Evolutionary conservation across 2,888 invertebrate species (phyloP).

Genomic region (Cephus pygmeus): DNA sequence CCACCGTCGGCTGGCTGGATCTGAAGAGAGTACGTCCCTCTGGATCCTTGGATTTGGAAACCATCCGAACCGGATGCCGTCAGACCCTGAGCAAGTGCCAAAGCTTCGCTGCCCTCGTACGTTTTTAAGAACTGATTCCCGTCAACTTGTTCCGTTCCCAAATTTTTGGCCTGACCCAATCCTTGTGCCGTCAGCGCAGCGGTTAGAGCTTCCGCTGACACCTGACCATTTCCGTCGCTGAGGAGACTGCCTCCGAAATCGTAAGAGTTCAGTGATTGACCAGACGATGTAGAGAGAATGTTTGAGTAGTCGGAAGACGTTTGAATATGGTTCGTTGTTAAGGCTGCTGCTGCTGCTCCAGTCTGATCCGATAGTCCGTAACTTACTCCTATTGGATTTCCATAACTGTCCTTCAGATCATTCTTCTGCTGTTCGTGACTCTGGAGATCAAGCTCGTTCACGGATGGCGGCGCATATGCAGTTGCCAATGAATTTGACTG

Average conservation of each 20-base stretch:
- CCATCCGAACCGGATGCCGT: conserved; percentile 48
- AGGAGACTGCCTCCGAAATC: neutral
- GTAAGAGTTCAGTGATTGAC: neutral
- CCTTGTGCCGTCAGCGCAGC: conserved; percentile 50
- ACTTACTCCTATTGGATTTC: conserved; percentile 45
- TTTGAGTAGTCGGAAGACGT: conserved; percentile 17
- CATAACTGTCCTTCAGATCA: conserved; percentile 58
- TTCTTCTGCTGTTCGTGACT: conserved; percentile 43
- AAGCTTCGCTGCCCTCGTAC: conserved; percentile 51
- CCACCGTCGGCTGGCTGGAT: conserved; percentile 77
- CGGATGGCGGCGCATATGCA: conserved; percentile 22
- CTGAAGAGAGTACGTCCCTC: conserved; percentile 79
- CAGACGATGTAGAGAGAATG: conserved; percentile 6
- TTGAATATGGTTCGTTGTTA: conserved; percentile 29
- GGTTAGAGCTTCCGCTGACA: conserved; percentile 47
- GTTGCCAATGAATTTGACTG: conserved; percentile 12
- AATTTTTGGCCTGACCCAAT: conserved; percentile 43
- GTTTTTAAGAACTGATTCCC: conserved; percentile 44
- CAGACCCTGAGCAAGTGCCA: conserved; percentile 52
- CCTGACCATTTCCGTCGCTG: conserved; percentile 29
- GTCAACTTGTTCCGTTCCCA: conserved; percentile 41
- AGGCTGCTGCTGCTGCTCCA: conserved; percentile 22
- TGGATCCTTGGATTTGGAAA: conserved; percentile 67
- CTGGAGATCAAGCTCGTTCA: conserved; percentile 53
- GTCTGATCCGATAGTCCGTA: conserved; percentile 13